phyloP scores from a whole-genome alignment of 2,113 vertebrate species.

The Pluvialis apricaria region DNA sequence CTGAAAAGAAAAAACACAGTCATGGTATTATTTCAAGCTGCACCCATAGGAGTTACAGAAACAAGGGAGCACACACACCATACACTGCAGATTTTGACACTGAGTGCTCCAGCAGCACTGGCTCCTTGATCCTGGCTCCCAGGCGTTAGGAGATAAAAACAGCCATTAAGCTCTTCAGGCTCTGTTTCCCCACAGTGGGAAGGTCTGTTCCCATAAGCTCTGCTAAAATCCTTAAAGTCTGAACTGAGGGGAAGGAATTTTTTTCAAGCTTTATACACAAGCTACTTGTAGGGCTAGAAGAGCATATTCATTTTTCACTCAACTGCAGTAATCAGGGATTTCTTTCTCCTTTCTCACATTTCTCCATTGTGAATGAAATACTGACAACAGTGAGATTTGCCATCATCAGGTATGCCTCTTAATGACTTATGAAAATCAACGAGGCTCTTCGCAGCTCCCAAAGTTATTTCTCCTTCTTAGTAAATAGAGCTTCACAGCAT shows the following conservation, averaged over 20 bases:
- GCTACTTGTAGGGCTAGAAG: neutral
- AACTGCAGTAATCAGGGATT: neutral
- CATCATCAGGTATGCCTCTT: neutral
- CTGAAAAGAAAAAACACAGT: neutral
- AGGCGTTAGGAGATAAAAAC: fast-evolving
- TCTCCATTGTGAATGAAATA: neutral
- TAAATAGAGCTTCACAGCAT: neutral
- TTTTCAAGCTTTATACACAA: neutral
- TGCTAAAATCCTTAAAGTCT: neutral
- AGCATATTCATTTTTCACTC: neutral
- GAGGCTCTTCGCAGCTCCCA: neutral
- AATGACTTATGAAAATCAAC: neutral
- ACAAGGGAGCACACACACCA: fast-evolving
- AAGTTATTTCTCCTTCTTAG: neutral
- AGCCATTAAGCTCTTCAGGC: neutral
- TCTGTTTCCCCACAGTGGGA: neutral
- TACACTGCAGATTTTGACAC: neutral
- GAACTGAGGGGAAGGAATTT: neutral
- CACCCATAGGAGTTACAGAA: neutral
- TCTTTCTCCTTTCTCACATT: neutral
- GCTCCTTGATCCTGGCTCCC: neutral
- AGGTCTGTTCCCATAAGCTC: neutral
- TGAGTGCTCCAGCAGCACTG: neutral
- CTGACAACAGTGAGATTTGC: neutral
- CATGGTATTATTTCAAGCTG: neutral